These are phyloP conservation scores for Myrmecophaga tridactyla DNA, from an alignment of 2,113 vertebrate genomes.

Conservation along the genomic window DNA sequence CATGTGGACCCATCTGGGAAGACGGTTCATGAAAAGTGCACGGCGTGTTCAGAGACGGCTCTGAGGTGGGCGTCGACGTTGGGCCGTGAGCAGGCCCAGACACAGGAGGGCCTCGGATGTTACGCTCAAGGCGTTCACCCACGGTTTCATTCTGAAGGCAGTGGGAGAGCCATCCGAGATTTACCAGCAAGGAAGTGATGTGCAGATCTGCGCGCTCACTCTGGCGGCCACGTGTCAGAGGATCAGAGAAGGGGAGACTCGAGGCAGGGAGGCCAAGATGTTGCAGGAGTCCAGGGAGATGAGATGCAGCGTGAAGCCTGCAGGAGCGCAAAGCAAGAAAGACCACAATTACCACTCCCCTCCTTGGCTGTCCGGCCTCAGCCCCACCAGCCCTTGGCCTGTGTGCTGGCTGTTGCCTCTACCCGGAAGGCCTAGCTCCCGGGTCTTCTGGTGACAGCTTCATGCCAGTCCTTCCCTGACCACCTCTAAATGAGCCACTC, in stretches of 20 bases:
- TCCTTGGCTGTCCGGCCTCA: too few species aligned
- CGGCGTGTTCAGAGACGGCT: accelerated
- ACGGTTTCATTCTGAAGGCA: not conserved
- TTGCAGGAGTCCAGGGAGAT: not conserved
- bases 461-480: not conserved
- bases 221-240: not conserved
- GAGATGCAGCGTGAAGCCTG: not conserved
- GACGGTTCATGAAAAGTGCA: not conserved
- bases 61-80: accelerated
- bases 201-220: not conserved
- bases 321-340: not conserved
- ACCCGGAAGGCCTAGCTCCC: not conserved
- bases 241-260: not conserved
- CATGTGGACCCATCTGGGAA: not conserved
- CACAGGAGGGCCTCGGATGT: not conserved
- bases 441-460: not conserved
- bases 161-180: not conserved
- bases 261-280: not conserved
- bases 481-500: not conserved
- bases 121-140: not conserved
- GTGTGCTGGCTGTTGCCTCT: not conserved
- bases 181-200: not conserved
- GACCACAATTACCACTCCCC: accelerated
- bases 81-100: not conserved
- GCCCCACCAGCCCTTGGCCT: not conserved